Conservation (phyloP, 2,113 vertebrate species). For the Perccottus glenii region DNA sequence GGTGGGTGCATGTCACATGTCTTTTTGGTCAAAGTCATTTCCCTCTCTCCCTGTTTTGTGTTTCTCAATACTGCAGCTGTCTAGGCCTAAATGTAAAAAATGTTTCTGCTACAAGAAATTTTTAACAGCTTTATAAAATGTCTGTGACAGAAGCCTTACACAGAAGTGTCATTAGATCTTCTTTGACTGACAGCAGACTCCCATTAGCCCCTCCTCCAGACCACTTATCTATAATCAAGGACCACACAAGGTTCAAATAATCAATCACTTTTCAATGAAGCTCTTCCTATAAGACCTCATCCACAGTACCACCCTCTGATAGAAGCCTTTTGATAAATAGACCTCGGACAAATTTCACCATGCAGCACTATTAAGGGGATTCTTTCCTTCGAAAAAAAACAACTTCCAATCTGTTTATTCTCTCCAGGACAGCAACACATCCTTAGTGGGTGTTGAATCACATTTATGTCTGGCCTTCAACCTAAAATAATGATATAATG, state of each 20-base stretch:
- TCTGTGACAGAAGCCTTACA: constrained; percentile 8
- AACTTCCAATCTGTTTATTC: no score
- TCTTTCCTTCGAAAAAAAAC: no score
- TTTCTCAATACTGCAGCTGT: constrained; percentile 28
- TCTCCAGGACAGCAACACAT: no score
- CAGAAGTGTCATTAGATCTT: constrained; percentile 21
- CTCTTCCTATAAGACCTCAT: constrained; percentile 24
- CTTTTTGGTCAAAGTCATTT: constrained; percentile 17
- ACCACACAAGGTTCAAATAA: constrained; percentile 51
- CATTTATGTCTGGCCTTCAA: constrained; percentile 39
- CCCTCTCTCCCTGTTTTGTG: constrained; percentile 17
- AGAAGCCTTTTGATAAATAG: constrained; percentile 10
- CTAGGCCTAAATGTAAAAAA: constrained; percentile 26
- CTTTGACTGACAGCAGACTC: constrained; percentile 30
- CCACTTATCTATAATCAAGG: constrained; percentile 57
- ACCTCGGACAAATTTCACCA: constrained; percentile 46
- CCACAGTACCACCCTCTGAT: constrained; percentile 5
- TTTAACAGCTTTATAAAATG: neutral
- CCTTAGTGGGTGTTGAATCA: neutral
- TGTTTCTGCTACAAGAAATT: no score
- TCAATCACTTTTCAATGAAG: constrained; percentile 47
- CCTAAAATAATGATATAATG: constrained; percentile 34
- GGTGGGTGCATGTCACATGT: neutral
- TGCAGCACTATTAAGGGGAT: constrained; percentile 14
- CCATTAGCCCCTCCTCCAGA: constrained; percentile 9